Conservation (phyloP, 2,888 invertebrate species). For the Xylota segnis region DNA sequence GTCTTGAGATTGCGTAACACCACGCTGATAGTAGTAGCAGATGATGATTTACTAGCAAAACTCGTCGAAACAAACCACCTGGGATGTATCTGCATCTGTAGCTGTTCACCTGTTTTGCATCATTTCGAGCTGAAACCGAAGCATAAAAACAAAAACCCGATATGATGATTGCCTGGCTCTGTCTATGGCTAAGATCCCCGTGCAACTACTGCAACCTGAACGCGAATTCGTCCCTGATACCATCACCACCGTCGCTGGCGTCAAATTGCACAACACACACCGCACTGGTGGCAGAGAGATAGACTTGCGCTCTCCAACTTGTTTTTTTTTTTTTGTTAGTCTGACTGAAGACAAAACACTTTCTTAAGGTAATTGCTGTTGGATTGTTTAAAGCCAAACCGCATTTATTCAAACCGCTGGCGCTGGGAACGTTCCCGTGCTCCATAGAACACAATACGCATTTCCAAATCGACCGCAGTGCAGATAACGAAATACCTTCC, state of each 20-base stretch:
- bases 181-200: slow-evolving; percentile 26
- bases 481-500: slow-evolving; percentile 28
- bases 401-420: slow-evolving; percentile 32
- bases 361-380: slow-evolving; percentile 66
- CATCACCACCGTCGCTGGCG: slow-evolving; percentile 47
- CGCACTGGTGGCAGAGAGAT: too few species aligned
- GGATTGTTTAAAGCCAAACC: slow-evolving; percentile 20
- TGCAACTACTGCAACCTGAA: slow-evolving; percentile 39
- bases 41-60: slow-evolving; percentile 65
- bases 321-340: slow-evolving; percentile 25
- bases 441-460: slow-evolving; percentile 36
- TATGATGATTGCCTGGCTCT: slow-evolving; percentile 15
- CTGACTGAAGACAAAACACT: slow-evolving; percentile 35
- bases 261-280: slow-evolving; percentile 55
- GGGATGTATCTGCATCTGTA: slow-evolving; percentile 31
- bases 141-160: slow-evolving; percentile 20
- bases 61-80: slow-evolving; percentile 39
- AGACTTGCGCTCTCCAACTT: slow-evolving; percentile 19
- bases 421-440: slow-evolving; percentile 55
- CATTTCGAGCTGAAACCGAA: slow-evolving; percentile 8
- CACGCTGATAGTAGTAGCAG: slow-evolving; percentile 20
- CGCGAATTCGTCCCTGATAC: slow-evolving; percentile 62
- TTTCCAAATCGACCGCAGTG: slow-evolving; percentile 37
- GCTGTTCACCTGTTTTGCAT: slow-evolving; percentile 59
- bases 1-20: slow-evolving; percentile 42